Base-by-base conservation (phyloP, 2,113 vertebrate species). In the Sterrhoptilus dennistouni region DNA sequence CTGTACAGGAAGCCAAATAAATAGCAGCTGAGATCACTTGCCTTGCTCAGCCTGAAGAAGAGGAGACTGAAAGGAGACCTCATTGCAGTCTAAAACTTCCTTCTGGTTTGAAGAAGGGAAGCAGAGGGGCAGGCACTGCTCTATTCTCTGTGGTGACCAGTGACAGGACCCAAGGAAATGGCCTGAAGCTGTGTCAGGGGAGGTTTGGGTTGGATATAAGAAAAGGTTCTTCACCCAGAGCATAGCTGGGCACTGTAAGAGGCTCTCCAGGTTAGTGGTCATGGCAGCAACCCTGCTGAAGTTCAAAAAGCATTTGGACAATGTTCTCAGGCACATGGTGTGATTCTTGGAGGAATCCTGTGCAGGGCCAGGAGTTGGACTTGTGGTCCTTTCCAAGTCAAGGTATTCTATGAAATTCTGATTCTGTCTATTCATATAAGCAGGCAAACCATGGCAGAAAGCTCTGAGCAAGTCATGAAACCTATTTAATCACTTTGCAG, bases 261-360 rank as follows among this genome's bases (percentile, higher is more conserved):
- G 22, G 35, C 31, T 83, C 18, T 14, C 49, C 31, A 77, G 25
- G 35, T 15, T 8, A 56, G 13, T 16, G 14, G n/a, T 60, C 47
- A 54, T 5, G 4, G 42, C 31, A 77, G 7, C 40, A 56, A 31
- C 21, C 25, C 49, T 28, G 22, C 10, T 3, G 1, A 66, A 47
- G 31, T 42, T 54, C 35, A 83, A 49, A 40, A 76, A 35, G 18
- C 25, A 49, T 28, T 56, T 42, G 42, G 47, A 63, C 35, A 77
- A 33, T 0, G 0, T 19, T 38, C 15, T 29, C 45, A 45, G 36
- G 33, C 12, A 45, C 19, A 21, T 5, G 15, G 21, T 40, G 24
- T 40, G 28, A 68, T 45, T 47, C n/a, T 31, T 40, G n/a, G n/a
- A 20, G 29, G 28, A 40, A 17, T 31, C 40, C 40, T 70, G 22